Percentiles rank a stretch among this genome's conserved stretches.
These are phyloP conservation scores for Phoeniculus purpureus DNA, from an alignment of 2,797 vertebrate genomes.

Conservation along the genomic window DNA sequence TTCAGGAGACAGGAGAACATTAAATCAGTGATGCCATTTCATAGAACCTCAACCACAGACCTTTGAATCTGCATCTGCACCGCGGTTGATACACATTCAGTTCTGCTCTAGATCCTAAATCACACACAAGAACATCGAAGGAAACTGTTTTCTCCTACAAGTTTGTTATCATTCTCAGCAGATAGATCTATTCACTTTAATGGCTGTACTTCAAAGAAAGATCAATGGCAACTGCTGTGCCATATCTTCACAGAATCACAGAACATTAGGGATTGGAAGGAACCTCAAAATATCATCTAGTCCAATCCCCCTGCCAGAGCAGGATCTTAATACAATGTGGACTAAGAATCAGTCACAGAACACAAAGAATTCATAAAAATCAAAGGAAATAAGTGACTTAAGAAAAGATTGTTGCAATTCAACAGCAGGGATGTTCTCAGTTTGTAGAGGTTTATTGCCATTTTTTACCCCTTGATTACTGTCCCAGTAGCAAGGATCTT, in stretches of 20 bases:
- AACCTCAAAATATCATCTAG: too few relatives aligned
- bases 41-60: background rate
- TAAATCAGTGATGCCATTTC: background rate
- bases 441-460: background rate
- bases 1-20: background rate
- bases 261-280: too few relatives aligned
- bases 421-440: background rate
- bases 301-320: too few relatives aligned
- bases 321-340: background rate
- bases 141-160: background rate
- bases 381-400: conserved; percentile 4
- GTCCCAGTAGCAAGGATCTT: background rate
- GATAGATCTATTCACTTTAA: background rate
- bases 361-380: conserved; percentile 31
- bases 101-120: background rate
- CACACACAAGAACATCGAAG: background rate
- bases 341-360: background rate
- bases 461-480: background rate
- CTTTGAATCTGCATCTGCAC: background rate
- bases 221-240: background rate
- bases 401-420: conserved; percentile 10
- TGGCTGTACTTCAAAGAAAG: conserved; percentile 17
- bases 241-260: background rate
- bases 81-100: background rate
- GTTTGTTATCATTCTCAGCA: background rate